phyloP scores from a whole-genome alignment of 2,888 invertebrate species.

The Deilephila elpenor region DNA sequence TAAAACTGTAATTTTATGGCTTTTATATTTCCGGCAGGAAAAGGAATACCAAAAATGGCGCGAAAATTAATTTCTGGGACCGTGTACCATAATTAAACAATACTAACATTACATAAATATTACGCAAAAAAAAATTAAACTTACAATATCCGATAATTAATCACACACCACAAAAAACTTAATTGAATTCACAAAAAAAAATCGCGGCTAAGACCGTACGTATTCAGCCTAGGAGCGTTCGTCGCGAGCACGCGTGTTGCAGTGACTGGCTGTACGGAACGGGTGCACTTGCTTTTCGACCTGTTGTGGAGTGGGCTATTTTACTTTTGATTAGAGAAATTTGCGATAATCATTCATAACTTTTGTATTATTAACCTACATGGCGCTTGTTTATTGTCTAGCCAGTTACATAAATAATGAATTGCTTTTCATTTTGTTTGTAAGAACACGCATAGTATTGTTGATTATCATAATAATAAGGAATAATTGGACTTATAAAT shows the following conservation, averaged over 20 bases:
- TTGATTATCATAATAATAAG: neutral
- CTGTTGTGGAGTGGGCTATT: conserved; percentile 8
- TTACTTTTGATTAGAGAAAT: conserved; percentile 24
- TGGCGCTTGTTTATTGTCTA: neutral
- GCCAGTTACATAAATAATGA: neutral
- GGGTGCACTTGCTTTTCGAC: conserved; percentile 17
- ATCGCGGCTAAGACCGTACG: conserved; percentile 8
- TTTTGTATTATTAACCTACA: conserved; percentile 6
- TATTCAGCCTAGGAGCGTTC: conserved; percentile 25
- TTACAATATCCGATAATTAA: neutral
- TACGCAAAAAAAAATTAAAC: neutral
- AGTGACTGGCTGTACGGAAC: conserved; percentile 29
- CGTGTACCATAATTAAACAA: neutral
- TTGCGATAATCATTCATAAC: conserved; percentile 13
- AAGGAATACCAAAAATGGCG: neutral
- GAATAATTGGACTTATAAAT: neutral
- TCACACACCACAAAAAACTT: conserved; percentile 3
- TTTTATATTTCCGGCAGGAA: neutral
- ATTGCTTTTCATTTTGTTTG: neutral
- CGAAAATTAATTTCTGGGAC: neutral
- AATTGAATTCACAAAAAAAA: conserved; percentile 18
- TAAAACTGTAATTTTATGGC: too few relatives aligned
- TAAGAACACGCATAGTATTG: neutral
- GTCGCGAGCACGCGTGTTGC: conserved; percentile 25
- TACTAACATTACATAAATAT: neutral